phyloP scores from a whole-genome alignment of 2,888 invertebrate species.

The Nudaria mundana region DNA sequence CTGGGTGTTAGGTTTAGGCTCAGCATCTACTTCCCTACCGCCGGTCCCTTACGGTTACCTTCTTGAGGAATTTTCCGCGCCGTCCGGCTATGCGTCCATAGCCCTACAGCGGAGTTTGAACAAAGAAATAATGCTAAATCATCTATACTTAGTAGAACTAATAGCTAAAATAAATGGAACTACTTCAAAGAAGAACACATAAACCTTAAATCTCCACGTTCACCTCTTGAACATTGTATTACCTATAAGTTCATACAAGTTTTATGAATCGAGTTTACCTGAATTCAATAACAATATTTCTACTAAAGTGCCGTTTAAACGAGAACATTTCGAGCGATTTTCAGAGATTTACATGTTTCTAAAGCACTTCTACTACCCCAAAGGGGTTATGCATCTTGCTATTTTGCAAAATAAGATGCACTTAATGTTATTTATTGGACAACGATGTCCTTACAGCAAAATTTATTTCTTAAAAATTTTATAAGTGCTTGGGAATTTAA shows the following conservation, averaged over 20 bases:
- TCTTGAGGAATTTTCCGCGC: too few species aligned
- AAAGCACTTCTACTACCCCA: slow-evolving; percentile 33
- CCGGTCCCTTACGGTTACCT: too few species aligned
- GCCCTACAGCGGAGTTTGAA: too few species aligned
- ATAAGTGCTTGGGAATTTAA: too few species aligned
- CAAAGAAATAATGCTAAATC: too few species aligned
- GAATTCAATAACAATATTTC: slow-evolving; percentile 40
- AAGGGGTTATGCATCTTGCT: slow-evolving; percentile 25
- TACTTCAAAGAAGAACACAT: not conserved
- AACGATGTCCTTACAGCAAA: slow-evolving; percentile 6
- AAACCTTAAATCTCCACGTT: not conserved
- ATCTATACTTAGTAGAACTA: too few species aligned
- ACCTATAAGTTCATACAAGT: too few species aligned
- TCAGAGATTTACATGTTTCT: slow-evolving; percentile 44
- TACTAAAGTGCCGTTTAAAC: slow-evolving; percentile 38
- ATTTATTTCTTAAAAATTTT: not conserved
- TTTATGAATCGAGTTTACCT: slow-evolving; percentile 12
- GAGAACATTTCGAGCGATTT: slow-evolving; percentile 44
- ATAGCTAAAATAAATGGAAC: too few species aligned
- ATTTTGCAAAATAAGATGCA: slow-evolving; percentile 34
- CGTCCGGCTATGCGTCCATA: too few species aligned
- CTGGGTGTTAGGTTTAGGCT: too few species aligned
- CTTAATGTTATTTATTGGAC: slow-evolving; percentile 28
- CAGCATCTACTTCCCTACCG: too few species aligned
- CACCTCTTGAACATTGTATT: too few species aligned